Base-by-base conservation (phyloP, 2,888 invertebrate genomes). In the Graphium colonna region DNA sequence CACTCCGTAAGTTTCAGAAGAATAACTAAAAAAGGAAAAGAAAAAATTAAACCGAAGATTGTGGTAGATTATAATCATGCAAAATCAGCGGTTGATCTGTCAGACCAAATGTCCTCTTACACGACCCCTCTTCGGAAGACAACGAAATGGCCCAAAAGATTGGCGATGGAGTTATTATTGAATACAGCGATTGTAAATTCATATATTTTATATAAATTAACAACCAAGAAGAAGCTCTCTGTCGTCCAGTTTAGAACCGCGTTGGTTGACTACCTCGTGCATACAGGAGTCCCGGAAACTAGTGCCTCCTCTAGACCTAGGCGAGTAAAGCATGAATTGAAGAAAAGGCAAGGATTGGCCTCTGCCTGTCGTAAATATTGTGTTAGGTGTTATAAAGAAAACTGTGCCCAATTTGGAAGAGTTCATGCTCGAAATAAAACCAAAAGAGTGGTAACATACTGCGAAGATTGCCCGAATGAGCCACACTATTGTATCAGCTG, bases 121-220 rank as follows among this genome's bases (percentile, higher is more conserved):
- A 40, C 55, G 47, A 57, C 62, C 36, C 31, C 31, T 9, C 10
- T 31, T 9, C 31, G 31, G 10, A 31, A 31, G 10, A 31, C 31
- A 9, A 10, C 10, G 31, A 31, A 31, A 31, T 31, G 31, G 31
- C 68, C 66, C 55, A 60, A 51, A 50, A 71, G 69, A 55, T 49
- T 69, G 40, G 67, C 57, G 26, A 62, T 65, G 41, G 62, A 69
- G 36, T 51, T 68, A 10, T 33, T 67, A 36, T 54, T 69, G 51
- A 64, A 63, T 51, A 67, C 62, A 15, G 60, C 63, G 33, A 41
- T 69, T 18, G 60, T 65, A 1, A 68, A 68, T 58, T 60, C 65
- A 43, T 55, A 52, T 50, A 50, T 65, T 18, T 49, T 63, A 42
- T 61, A 55, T 50, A 56, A 52, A 16, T 41, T 51, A 52, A 59